Conservation (phyloP, 2,797 vertebrate genomes). For the Lepilemur septentrionalis region DNA sequence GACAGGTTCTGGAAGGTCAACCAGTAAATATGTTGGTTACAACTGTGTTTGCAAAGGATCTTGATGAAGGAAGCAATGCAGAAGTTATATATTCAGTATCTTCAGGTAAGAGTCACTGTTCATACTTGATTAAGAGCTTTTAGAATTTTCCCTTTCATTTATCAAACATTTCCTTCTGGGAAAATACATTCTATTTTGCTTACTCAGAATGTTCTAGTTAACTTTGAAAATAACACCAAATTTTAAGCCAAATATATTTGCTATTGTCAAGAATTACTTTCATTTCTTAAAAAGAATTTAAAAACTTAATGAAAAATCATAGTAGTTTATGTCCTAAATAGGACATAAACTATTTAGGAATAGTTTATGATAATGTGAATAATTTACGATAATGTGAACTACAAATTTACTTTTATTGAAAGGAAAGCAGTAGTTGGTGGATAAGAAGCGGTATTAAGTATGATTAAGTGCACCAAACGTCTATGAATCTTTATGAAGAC, state of each 20-base stretch:
- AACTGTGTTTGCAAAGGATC: constrained; percentile 93
- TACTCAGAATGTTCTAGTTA: not conserved
- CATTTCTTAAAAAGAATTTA: not conserved
- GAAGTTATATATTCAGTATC: constrained; percentile 88
- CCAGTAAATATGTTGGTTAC: constrained; percentile 88
- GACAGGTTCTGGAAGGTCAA: constrained; percentile 90
- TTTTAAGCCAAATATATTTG: not conserved
- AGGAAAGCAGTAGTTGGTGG: not conserved
- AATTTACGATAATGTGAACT: constrained; percentile 48
- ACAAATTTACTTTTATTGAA: constrained; percentile 32
- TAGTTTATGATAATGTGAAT: constrained; percentile 17
- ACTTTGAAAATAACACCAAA: not conserved
- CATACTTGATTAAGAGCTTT: not conserved
- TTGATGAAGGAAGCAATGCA: constrained; percentile 91
- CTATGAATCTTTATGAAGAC: not conserved
- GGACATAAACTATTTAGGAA: too few species aligned
- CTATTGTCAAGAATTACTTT: constrained; percentile 34
- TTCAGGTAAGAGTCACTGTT: constrained; percentile 85
- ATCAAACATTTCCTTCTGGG: not conserved
- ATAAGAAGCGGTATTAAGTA: not conserved
- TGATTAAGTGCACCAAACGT: not conserved
- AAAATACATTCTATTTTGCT: not conserved
- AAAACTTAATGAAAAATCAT: constrained; percentile 17
- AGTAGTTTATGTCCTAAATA: constrained; percentile 31
- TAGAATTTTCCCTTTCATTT: not conserved